Evolutionary conservation across 1,140 invertebrate genomes (phyloP), one percentile per base, ranked within the genome.

Genomic region (Pollicipes pollicipes): DNA sequence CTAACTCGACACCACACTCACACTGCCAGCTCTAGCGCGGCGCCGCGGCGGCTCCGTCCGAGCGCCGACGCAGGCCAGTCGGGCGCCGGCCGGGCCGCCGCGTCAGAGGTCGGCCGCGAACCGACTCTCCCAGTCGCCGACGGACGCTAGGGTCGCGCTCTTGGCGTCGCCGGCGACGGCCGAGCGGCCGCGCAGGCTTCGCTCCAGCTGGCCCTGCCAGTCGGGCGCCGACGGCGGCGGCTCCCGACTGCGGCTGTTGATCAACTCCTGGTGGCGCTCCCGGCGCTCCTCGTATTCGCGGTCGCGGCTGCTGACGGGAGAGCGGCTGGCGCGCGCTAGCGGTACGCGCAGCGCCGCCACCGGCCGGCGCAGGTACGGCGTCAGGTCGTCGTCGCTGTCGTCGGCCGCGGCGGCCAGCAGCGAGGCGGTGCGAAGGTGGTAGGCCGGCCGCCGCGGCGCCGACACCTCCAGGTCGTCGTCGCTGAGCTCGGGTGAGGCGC

Each of bases 151-250:
- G 13, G 45, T 10, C 45, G 45, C 17, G 8, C 10, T 24, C 45
- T 58, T 58, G 45, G 10, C 24, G 8, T 58, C 45, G 13, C 17
- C 24, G 45, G 3, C 21, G 45, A 21, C 13, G 45, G 2, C 13
- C 2, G 13, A 21, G 64, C 28, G 27, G 28, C 64, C 64, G 27
- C 28, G 64, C 64, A 66, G 64, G 28, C 28, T 21, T 17, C 64
- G 64, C 64, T 66, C 27, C n/a, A 66, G 28, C 64, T 66, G 24
- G n/a, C 64, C 64, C 27, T 66, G 64, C 64, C 64, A 66, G 64
- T 66, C 64, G 27, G 45, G 45, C 45, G 45, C 13, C 45, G 24
- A 10, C 13, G 45, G 13, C 10, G 45, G 24, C 6, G 24, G 6
- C 13, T 58, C 45, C 13, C 45, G 45, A 21, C 24, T 58, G 2